These are phyloP conservation scores for Epinotia ramella DNA, from an alignment of 2,888 invertebrate genomes.

Conservation along the genomic window DNA sequence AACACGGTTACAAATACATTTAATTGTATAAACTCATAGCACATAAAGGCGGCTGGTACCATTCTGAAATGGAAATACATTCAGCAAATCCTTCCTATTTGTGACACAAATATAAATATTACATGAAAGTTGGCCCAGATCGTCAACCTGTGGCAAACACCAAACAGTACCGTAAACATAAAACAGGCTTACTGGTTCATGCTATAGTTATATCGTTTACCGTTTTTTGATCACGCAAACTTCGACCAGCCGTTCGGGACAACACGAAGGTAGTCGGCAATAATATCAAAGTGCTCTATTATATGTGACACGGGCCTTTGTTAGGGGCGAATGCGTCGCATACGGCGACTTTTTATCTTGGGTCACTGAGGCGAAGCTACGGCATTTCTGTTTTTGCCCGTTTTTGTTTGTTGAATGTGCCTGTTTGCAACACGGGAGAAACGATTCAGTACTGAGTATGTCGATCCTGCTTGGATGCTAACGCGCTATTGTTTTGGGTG, in stretches of 20 bases:
- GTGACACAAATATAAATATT: slow-evolving; percentile 18
- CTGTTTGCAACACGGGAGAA: neutral
- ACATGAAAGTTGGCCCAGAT: slow-evolving; percentile 38
- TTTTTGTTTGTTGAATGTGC: neutral
- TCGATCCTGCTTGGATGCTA: neutral
- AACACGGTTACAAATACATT: neutral
- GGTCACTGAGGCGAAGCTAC: neutral
- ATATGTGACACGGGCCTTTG: slow-evolving; percentile 21
- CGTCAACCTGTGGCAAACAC: slow-evolving; percentile 37
- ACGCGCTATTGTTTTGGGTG: neutral
- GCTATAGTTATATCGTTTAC: slow-evolving; percentile 40
- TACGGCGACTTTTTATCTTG: neutral
- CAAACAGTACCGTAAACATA: slow-evolving; percentile 21
- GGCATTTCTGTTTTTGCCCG: neutral
- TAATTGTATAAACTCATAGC: neutral
- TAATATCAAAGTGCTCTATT: slow-evolving; percentile 29
- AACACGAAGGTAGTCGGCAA: slow-evolving; percentile 31
- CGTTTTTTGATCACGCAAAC: slow-evolving; percentile 43
- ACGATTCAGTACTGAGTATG: neutral
- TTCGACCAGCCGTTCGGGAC: slow-evolving; percentile 29
- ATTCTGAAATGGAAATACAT: slow-evolving; percentile 23
- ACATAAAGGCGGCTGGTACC: neutral
- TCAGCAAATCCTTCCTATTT: slow-evolving; percentile 11
- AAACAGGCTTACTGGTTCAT: slow-evolving; percentile 34
- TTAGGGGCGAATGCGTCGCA: neutral